Base-by-base conservation (phyloP, 2,888 invertebrate species). In the Eucera pruinosa region DNA sequence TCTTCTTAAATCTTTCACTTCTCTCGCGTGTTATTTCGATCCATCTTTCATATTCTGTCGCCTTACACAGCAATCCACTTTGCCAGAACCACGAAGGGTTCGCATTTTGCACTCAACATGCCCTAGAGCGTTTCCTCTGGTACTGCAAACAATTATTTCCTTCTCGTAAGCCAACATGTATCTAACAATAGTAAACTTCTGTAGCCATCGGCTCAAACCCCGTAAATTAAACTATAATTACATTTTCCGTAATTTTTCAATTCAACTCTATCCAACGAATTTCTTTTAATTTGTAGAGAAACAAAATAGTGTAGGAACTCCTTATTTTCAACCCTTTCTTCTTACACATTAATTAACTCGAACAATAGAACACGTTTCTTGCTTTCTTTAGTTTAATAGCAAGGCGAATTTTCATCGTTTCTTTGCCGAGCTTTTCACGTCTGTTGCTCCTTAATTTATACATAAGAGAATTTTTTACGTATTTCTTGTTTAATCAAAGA, bases 61-160 rank as follows among this genome's bases (percentile, higher is more conserved):
- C 55, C 25, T 55, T 70, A 73, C 73, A 70, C 55, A 36, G 33
- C 25, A 73, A 54, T 73, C 60, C 70, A 70, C 71, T 73, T 57
- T 57, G 20, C 50, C 27, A 13, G 27, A 13, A 43, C 43, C 58
- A 58, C 20, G 11, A 43, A 55, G 25, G 45, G 33, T 25, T 23
- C 36, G 30, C 41, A 23, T 48, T 68, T 61, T 36, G 70, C 33
- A n/a, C n/a, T 57, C n/a, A 58, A 25, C 62, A 64, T 62, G 64
- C 15, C 30, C 52, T 23, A 2, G 1, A n/a, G 6, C 27, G 30
- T 27, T 52, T 39, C 54, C 45, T 36, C 47, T n/a, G n/a, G 41
- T 54, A 30, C 18, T 20, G 11, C 57, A 30, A 30, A 45, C 70
- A 70, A 72, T 75, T 65, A 58, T 39, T 60, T 47, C 18, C 18